These are phyloP conservation scores for Astreopora myriophthalma DNA, from an alignment of 64 coral and sea anemone genomes.

Conservation along the genomic window DNA sequence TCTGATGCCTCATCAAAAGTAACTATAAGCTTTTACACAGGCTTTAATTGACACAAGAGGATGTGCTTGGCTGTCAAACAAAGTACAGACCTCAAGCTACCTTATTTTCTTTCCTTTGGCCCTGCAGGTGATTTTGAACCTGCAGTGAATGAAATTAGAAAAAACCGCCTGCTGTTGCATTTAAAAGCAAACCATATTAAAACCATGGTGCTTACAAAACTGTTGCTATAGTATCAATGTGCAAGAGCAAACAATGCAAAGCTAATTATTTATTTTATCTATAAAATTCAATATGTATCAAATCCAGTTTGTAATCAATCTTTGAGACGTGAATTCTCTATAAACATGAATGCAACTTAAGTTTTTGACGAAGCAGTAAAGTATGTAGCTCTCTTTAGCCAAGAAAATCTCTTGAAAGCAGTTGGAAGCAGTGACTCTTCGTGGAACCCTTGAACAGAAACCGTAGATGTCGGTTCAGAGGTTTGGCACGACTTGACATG, in stretches of 20 bases:
- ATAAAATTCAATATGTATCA: not conserved
- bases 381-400: not conserved
- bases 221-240: not conserved
- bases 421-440: too few species aligned
- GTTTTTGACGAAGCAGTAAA: not conserved
- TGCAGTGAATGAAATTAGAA: conserved; percentile 22
- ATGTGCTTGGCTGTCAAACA: not conserved
- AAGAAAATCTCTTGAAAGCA: not conserved
- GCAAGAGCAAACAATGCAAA: not conserved
- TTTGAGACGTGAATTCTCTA: too few species aligned
- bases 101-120: not conserved
- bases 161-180: not conserved
- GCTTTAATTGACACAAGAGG: not conserved
- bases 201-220: not conserved
- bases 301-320: not conserved
- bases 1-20: not conserved
- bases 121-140: not conserved
- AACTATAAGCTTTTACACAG: not conserved
- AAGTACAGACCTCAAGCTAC: not conserved
- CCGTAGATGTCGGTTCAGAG: too few species aligned
- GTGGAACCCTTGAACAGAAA: too few species aligned
- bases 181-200: not conserved
- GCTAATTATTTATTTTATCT: not conserved
- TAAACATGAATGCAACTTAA: too few species aligned
- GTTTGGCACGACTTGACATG: not conserved